Evolutionary conservation across 2,113 vertebrate genomes (phyloP).

Genomic region (Gobius niger): DNA sequence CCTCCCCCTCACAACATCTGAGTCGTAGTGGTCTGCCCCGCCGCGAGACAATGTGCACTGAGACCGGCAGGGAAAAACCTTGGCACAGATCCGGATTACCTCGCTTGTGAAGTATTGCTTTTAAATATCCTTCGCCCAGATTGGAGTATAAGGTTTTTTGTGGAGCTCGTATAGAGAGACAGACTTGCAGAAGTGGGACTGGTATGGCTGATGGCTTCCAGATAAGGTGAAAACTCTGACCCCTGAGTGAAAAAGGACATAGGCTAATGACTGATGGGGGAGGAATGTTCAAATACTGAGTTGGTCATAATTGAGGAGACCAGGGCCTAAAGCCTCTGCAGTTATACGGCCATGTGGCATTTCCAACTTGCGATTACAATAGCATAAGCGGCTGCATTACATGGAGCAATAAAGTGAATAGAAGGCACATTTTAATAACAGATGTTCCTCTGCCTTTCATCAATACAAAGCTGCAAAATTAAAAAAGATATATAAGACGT

Average conservation of each 20-base stretch:
- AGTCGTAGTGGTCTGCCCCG: constrained; percentile 44
- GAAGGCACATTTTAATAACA: not conserved
- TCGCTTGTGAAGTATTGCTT: constrained; percentile 62
- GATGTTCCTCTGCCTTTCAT: not conserved
- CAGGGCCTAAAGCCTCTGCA: constrained; percentile 17
- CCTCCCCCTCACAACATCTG: constrained; percentile 51
- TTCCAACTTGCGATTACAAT: constrained; percentile 11
- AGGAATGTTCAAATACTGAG: constrained; percentile 42
- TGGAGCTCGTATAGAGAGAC: constrained; percentile 57
- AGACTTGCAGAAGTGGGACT: constrained; percentile 68
- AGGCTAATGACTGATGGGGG: constrained; percentile 27
- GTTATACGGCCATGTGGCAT: constrained; percentile 38
- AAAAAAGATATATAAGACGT: not conserved
- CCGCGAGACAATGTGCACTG: constrained; percentile 54
- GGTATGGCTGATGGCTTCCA: constrained; percentile 74
- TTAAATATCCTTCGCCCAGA: constrained; percentile 42
- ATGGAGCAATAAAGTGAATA: not conserved
- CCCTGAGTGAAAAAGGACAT: constrained; percentile 54
- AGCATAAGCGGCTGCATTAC: not conserved
- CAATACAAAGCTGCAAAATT: not conserved
- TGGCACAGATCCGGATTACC: constrained; percentile 63
- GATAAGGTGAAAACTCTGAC: constrained; percentile 77
- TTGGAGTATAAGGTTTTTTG: constrained; percentile 49
- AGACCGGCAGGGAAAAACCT: constrained; percentile 59
- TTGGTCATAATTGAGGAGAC: constrained; percentile 41